A percentile compares a stretch with the other conserved stretches of the same genome.
phyloP scores from a whole-genome alignment of 1,140 invertebrate genomes.

The Lepidostoma basale region DNA sequence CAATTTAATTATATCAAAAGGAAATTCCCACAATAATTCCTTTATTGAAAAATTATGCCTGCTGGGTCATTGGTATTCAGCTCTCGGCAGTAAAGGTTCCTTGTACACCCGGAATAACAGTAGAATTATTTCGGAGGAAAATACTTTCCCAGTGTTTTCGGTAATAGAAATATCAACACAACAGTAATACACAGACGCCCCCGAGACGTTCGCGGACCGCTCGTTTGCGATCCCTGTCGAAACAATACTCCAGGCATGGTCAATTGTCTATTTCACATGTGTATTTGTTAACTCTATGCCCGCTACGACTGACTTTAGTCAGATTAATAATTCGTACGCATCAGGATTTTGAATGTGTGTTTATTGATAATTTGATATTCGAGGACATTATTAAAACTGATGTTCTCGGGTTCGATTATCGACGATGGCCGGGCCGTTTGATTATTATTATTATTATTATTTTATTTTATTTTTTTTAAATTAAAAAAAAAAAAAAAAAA shows the following conservation, averaged over 20 bases:
- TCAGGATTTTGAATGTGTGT: no score
- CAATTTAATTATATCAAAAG: conserved; percentile 10
- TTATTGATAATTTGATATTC: no score
- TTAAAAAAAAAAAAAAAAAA: no score
- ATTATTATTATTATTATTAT: no score
- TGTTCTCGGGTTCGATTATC: no score
- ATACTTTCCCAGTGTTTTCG: conserved; percentile 9
- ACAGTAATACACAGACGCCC: conserved; percentile 18
- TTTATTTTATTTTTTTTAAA: no score
- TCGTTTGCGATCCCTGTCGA: conserved; percentile 5
- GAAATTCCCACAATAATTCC: conserved; percentile 2
- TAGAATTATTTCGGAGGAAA: not conserved
- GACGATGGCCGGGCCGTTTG: no score
- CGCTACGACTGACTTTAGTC: no score
- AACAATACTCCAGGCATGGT: not conserved
- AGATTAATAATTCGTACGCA: no score
- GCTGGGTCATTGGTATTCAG: conserved; percentile 4
- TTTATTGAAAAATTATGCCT: conserved; percentile 22
- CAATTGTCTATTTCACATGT: no score
- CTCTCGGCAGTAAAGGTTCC: not conserved
- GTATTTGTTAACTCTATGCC: no score
- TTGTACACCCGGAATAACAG: not conserved
- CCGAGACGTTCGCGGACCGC: not conserved
- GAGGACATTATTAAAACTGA: no score
- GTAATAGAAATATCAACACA: conserved; percentile 33